Evolutionary conservation across 92 coral and sea anemone species (phyloP).

Genomic region (Zoanthus solanderi): DNA sequence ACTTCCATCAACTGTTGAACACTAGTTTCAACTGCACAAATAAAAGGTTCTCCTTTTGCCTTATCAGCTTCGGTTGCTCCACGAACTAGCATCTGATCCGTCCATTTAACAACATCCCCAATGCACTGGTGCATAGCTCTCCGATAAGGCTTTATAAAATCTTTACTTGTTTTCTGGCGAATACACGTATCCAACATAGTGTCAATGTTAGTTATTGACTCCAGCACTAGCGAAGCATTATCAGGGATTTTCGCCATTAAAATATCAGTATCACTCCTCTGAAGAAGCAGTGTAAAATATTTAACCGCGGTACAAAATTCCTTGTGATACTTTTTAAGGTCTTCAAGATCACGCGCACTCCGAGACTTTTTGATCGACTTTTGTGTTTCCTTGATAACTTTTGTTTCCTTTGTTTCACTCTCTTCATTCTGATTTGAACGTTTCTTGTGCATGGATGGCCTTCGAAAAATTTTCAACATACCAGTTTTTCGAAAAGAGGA

Average conservation of each 20-base stretch:
- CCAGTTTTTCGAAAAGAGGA: conserved; percentile 44
- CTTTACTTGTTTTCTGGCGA: conserved; percentile 78
- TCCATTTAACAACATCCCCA: conserved; percentile 90
- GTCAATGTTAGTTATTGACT: conserved; percentile 93
- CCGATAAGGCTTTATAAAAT: conserved; percentile 78
- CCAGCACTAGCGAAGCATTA: conserved; percentile 88
- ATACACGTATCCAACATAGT: conserved; percentile 89
- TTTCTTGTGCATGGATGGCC: conserved; percentile 79
- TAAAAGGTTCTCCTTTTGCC: conserved; percentile 84
- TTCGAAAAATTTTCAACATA: conserved; percentile 76
- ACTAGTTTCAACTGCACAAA: conserved; percentile 72
- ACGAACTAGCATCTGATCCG: conserved; percentile 87
- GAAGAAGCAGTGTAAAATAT: conserved; percentile 86
- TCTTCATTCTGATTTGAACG: conserved; percentile 52
- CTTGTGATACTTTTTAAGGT: conserved; percentile 83
- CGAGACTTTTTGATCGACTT: conserved; percentile 56
- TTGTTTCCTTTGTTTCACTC: conserved; percentile 37
- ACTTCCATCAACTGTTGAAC: conserved; percentile 85
- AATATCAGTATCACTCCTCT: conserved; percentile 80
- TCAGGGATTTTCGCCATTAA: conserved; percentile 96
- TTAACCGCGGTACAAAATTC: conserved; percentile 85
- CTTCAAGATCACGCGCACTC: conserved; percentile 89
- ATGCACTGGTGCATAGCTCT: conserved; percentile 84
- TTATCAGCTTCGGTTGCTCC: conserved; percentile 86
- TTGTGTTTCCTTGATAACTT: conserved; percentile 1